Conservation (phyloP, 2,888 invertebrate genomes). For the Drosophila pseudotalamancana region DNA sequence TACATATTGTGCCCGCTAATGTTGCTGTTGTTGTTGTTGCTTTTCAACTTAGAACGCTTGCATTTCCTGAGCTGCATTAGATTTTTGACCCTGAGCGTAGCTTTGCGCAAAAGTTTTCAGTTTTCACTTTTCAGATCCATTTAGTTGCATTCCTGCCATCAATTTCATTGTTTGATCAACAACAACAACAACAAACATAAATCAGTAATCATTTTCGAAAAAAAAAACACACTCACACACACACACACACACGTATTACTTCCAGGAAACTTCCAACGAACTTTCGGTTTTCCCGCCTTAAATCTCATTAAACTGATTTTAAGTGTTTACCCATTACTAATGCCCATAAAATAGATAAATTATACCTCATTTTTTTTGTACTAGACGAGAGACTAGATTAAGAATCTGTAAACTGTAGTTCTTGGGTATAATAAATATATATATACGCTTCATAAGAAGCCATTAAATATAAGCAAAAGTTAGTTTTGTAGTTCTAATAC, state of each 20-base stretch:
- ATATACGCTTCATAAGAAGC: too few relatives aligned
- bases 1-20: slow-evolving; percentile 3
- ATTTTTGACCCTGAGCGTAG: slow-evolving; percentile 43
- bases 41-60: slow-evolving; percentile 29
- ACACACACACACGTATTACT: too few relatives aligned
- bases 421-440: too few relatives aligned
- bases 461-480: too few relatives aligned
- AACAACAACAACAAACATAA: slow-evolving; percentile 3
- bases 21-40: slow-evolving; percentile 1
- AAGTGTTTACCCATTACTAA: slow-evolving; percentile 25
- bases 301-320: slow-evolving; percentile 8
- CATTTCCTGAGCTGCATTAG: slow-evolving; percentile 55
- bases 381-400: not conserved
- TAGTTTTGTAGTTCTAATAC: too few relatives aligned
- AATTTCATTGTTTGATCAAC: slow-evolving; percentile 39
- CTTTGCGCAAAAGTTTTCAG: slow-evolving; percentile 7
- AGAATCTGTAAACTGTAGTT: not conserved
- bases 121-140: slow-evolving; percentile 33
- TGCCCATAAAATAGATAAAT: not conserved
- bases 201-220: slow-evolving; percentile 22
- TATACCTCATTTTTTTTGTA: not conserved
- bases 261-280: slow-evolving; percentile 48
- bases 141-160: slow-evolving; percentile 37
- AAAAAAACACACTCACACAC: slow-evolving; percentile 6
- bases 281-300: slow-evolving; percentile 28